Evolutionary conservation across 1,140 invertebrate species (phyloP).

Genomic region (Arion vulgaris): DNA sequence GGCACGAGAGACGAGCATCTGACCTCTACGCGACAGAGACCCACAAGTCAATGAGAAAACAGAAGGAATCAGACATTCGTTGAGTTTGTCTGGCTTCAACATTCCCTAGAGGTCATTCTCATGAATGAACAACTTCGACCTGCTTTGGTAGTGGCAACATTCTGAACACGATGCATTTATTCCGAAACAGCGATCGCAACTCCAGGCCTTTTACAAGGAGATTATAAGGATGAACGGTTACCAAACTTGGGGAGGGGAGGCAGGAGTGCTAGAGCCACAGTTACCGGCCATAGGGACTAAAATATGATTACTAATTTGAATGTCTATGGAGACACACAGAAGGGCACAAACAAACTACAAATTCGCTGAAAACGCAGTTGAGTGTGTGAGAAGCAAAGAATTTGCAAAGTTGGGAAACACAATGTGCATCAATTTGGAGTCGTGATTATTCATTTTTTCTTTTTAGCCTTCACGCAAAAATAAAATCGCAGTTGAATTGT

Average conservation of each 20-base stretch:
- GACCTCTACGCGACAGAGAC: no score
- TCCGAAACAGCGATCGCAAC: neutral
- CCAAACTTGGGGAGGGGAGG: no score
- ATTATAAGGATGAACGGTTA: no score
- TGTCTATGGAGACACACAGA: neutral
- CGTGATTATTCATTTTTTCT: neutral
- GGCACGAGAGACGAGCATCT: no score
- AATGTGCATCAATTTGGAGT: neutral
- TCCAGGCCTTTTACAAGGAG: neutral
- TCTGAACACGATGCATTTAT: neutral
- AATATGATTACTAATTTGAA: neutral
- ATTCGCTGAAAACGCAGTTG: neutral
- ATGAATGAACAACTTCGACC: neutral
- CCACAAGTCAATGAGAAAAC: no score
- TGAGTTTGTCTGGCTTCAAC: neutral
- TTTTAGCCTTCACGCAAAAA: neutral
- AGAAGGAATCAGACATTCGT: no score
- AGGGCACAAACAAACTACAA: neutral
- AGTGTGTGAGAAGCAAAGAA: neutral
- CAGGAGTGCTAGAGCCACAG: neutral
- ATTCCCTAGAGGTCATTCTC: neutral
- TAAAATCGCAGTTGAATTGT: neutral
- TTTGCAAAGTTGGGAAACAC: neutral
- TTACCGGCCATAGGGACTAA: neutral
- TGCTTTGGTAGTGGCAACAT: neutral